These are phyloP conservation scores for Ophion costatus DNA, from an alignment of 2,888 invertebrate species.

Conservation along the genomic window DNA sequence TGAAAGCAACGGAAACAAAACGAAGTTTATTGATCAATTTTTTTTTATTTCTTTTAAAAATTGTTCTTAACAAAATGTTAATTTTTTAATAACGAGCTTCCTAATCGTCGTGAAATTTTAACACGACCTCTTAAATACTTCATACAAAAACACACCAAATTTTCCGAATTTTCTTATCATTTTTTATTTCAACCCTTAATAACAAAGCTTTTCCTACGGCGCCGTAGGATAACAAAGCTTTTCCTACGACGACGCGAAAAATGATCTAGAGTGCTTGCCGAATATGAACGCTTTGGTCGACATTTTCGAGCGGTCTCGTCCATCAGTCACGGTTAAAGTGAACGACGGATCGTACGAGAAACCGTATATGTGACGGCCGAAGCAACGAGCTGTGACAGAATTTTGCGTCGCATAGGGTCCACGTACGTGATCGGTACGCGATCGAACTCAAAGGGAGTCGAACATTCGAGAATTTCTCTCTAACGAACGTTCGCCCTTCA, in stretches of 20 bases:
- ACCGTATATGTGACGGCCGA: neutral
- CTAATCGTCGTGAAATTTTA: too few species aligned
- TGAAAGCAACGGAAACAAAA: too few species aligned
- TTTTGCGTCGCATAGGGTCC: constrained; percentile 14
- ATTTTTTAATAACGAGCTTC: too few species aligned
- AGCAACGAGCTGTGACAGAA: constrained; percentile 22
- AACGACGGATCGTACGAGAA: neutral
- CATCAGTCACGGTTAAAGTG: neutral
- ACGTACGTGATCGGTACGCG: neutral
- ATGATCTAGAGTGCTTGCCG: neutral
- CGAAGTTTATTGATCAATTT: too few species aligned
- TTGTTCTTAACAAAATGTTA: too few species aligned
- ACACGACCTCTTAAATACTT: too few species aligned
- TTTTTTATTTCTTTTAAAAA: too few species aligned
- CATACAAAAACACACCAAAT: too few species aligned
- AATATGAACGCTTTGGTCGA: neutral
- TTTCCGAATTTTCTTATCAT: too few species aligned
- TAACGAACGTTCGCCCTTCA: constrained; percentile 36
- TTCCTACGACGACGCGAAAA: neutral
- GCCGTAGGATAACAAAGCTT: too few species aligned
- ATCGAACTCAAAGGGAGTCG: constrained; percentile 49
- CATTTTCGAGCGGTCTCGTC: neutral
- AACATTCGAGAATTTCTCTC: constrained; percentile 33
- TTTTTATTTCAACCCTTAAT: too few species aligned
- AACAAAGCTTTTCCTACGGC: too few species aligned